A percentile compares a stretch with the other conserved stretches of the same genome.
These are phyloP conservation scores for Antechinus flavipes DNA, from an alignment of 2,113 vertebrate species.

Conservation along the genomic window DNA sequence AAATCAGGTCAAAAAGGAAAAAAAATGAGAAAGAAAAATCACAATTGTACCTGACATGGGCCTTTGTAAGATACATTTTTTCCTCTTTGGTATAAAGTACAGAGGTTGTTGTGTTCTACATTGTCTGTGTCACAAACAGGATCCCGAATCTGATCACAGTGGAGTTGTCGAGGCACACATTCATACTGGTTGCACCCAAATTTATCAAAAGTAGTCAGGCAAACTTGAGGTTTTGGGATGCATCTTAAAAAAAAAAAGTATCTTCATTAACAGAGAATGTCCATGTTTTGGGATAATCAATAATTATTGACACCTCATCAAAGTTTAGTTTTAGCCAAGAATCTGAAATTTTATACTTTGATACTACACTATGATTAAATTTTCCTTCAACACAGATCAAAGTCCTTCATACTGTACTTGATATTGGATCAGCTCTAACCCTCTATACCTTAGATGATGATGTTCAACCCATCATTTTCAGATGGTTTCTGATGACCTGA, in stretches of 20 bases:
- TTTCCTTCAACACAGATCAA: background rate
- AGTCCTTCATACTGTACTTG: background rate
- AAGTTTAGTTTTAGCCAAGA: background rate
- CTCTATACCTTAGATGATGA: background rate
- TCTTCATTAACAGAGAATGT: background rate
- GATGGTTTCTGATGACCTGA: background rate
- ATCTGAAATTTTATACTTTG: background rate
- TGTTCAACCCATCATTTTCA: background rate
- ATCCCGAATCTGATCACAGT: constrained; percentile 91
- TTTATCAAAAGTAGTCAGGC: constrained; percentile 91
- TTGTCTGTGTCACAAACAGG: constrained; percentile 95
- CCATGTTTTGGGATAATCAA: background rate
- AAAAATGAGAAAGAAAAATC: background rate
- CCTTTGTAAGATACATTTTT: constrained; percentile 94
- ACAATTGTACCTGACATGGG: constrained; percentile 92
- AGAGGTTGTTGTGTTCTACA: constrained; percentile 89
- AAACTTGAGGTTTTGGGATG: constrained; percentile 91
- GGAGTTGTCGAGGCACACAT: constrained; percentile 89
- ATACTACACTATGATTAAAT: background rate
- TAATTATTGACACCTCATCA: background rate
- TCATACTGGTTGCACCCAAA: constrained; percentile 92
- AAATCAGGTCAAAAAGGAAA: too few species aligned
- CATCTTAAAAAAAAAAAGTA: constrained; percentile 86
- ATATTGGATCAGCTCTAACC: background rate
- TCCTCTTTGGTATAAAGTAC: constrained; percentile 92